phyloP scores from a whole-genome alignment of 2,888 invertebrate genomes.

The Cordilura impudica region DNA sequence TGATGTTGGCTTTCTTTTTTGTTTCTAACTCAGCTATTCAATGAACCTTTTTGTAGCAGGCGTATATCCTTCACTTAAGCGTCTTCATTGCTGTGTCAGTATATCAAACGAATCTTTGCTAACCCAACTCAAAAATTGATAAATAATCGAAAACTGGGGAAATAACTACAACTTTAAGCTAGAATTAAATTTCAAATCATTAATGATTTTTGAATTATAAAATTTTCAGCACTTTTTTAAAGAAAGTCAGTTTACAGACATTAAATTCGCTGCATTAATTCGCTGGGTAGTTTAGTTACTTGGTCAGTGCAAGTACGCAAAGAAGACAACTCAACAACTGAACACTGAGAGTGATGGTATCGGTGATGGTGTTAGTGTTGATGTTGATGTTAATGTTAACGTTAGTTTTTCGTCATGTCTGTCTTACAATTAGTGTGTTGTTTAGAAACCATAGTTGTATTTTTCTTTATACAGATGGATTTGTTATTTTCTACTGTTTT shows the following conservation, averaged over 20 bases:
- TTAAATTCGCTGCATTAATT: no score
- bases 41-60: not conserved
- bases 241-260: no score
- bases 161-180: no score
- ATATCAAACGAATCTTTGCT: not conserved
- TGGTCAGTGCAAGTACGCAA: not conserved
- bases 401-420: slow-evolving; percentile 8
- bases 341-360: not conserved
- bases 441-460: slow-evolving; percentile 16
- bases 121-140: no score
- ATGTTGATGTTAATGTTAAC: not conserved
- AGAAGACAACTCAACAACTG: not conserved
- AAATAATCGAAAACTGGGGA: no score
- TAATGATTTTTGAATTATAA: no score
- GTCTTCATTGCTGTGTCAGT: not conserved
- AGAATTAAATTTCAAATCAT: no score
- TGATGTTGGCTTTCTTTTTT: slow-evolving; percentile 44
- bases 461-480: slow-evolving; percentile 9
- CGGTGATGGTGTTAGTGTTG: slow-evolving; percentile 7
- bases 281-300: no score
- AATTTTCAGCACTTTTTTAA: no score
- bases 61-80: not conserved
- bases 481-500: not conserved
- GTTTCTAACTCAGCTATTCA: slow-evolving; percentile 6
- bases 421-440: slow-evolving; percentile 43